Evolutionary conservation across 2,797 vertebrate genomes (phyloP).

Genomic region (Orientallactaga sibirica): DNA sequence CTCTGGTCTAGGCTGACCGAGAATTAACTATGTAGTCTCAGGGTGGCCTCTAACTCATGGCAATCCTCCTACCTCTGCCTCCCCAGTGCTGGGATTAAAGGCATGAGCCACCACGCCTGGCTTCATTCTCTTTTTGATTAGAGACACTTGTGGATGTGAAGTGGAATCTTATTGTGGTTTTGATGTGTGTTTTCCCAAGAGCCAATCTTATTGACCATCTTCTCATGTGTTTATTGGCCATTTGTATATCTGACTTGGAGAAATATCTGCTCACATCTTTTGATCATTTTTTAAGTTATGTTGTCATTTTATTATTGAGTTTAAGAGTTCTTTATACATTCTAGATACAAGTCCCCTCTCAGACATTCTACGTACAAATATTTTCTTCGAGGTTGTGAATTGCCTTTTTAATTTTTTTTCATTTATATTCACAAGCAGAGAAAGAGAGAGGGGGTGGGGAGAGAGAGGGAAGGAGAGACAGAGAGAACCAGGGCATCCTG

Average conservation of each 20-base stretch:
- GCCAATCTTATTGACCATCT: neutral
- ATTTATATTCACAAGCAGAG: too few species aligned
- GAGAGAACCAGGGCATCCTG: too few species aligned
- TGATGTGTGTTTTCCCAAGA: neutral
- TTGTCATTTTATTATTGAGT: constrained; percentile 46
- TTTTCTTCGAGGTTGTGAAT: constrained; percentile 4
- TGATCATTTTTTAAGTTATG: neutral
- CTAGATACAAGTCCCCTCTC: neutral
- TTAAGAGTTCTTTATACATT: constrained; percentile 27
- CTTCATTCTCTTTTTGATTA: neutral
- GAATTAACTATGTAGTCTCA: too few species aligned
- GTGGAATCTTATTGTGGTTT: neutral
- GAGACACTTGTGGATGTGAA: neutral
- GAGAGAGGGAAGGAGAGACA: too few species aligned
- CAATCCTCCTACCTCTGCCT: too few species aligned
- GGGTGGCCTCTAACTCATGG: too few species aligned
- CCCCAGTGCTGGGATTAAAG: too few species aligned
- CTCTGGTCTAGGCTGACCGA: too few species aligned
- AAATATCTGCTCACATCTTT: constrained; percentile 28
- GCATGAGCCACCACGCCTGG: too few species aligned
- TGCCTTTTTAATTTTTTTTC: neutral
- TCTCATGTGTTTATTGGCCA: neutral
- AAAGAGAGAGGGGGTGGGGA: too few species aligned
- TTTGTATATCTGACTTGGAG: constrained; percentile 2
- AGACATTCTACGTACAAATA: neutral